A percentile compares a stretch with the other conserved stretches of the same genome.
phyloP scores from a whole-genome alignment of 2,113 vertebrate species.

The Alexandromys fortis region DNA sequence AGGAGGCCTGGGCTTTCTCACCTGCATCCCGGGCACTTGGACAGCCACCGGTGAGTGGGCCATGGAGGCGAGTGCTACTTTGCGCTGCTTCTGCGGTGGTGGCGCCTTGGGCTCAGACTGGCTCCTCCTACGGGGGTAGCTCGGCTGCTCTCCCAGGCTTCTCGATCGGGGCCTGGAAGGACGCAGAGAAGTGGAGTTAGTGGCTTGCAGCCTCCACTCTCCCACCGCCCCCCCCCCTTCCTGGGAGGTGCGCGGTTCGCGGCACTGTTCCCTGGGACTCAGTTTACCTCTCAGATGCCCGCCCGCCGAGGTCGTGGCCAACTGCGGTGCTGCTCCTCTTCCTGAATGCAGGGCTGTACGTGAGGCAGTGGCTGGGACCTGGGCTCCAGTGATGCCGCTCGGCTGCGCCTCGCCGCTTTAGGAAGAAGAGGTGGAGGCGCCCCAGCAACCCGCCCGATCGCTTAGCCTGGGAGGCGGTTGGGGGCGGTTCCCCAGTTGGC shows the following conservation, averaged over 20 bases:
- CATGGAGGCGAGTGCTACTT: conserved; percentile 83
- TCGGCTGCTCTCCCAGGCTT: conserved; percentile 76
- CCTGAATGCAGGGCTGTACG: not conserved
- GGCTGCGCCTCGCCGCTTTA: conserved; percentile 76
- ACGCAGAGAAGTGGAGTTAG: conserved; percentile 76
- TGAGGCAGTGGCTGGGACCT: conserved; percentile 62
- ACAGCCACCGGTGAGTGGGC: conserved; percentile 91
- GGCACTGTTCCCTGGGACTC: conserved; percentile 52
- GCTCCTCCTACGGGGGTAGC: conserved; percentile 73
- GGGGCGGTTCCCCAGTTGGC: conserved; percentile 70
- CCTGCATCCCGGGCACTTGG: conserved; percentile 94
- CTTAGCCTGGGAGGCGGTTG: conserved; percentile 66
- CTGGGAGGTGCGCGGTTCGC: conserved; percentile 43
- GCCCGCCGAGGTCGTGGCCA: conserved; percentile 43
- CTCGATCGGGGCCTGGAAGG: conserved; percentile 77
- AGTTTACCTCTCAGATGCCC: conserved; percentile 75
- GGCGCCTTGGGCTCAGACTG: conserved; percentile 72
- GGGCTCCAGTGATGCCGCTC: conserved; percentile 77
- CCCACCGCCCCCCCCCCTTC: too few relatives aligned
- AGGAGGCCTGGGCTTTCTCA: conserved; percentile 81
- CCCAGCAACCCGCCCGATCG: conserved; percentile 69
- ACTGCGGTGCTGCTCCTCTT: conserved; percentile 40
- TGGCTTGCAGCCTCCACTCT: not conserved
- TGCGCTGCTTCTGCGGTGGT: conserved; percentile 64
- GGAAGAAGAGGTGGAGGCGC: conserved; percentile 80